Evolutionary conservation across 2,888 invertebrate genomes (phyloP).

Genomic region (Rhamnusium bicolor): DNA sequence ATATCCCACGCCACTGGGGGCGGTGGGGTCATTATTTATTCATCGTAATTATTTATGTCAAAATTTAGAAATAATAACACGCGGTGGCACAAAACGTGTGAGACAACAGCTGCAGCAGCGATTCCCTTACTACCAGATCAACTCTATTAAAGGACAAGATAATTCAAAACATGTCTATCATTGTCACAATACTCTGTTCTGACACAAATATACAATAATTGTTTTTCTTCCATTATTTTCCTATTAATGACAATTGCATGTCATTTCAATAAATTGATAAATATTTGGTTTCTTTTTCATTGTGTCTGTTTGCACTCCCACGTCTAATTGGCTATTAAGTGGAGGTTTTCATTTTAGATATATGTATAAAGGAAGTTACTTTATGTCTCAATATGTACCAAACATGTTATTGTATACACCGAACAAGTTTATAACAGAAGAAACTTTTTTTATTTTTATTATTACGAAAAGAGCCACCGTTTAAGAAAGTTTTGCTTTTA

Average conservation of each 20-base stretch:
- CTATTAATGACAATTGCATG: constrained; percentile 63
- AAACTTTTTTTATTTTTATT: no score
- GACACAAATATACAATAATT: constrained; percentile 66
- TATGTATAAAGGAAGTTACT: no score
- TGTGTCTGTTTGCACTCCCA: neutral
- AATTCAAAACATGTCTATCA: constrained; percentile 68
- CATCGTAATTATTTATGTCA: constrained; percentile 63
- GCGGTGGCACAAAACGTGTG: constrained; percentile 52
- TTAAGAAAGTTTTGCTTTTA: no score
- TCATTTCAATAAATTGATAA: constrained; percentile 59
- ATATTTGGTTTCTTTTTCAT: constrained; percentile 47
- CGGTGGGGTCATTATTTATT: constrained; percentile 56
- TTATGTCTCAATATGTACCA: no score
- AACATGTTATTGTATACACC: no score
- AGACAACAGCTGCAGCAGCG: constrained; percentile 58
- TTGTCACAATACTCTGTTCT: constrained; percentile 60
- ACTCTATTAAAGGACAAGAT: constrained; percentile 63
- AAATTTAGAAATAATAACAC: constrained; percentile 61
- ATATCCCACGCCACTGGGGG: constrained; percentile 14
- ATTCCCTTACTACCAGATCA: constrained; percentile 61
- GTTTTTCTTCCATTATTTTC: constrained; percentile 66
- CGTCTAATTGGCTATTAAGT: neutral
- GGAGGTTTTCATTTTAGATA: neutral
- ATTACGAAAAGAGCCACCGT: no score
- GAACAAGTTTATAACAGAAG: no score